Percentiles rank a stretch among this genome's conserved stretches.
phyloP scores from a whole-genome alignment of 2,888 invertebrate species.

The Pedicia rivosa region DNA sequence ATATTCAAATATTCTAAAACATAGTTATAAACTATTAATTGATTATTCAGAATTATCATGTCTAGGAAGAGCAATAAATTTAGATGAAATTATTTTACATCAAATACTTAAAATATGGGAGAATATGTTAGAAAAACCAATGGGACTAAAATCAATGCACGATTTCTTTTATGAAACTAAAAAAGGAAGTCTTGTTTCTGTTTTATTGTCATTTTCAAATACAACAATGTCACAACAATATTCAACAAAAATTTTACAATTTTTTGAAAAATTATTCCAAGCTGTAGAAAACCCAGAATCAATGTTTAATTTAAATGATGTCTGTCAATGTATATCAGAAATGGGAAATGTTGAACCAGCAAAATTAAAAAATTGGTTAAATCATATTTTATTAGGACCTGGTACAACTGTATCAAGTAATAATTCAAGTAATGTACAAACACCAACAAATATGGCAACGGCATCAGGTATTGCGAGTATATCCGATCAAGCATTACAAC shows the following conservation, averaged over 20 bases:
- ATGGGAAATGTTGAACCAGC: conserved; percentile 45
- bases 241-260: conserved; percentile 61
- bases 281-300: conserved; percentile 43
- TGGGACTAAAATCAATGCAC: conserved; percentile 68
- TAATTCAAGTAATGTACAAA: conserved; percentile 35
- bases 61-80: conserved; percentile 17
- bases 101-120: conserved; percentile 59
- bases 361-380: conserved; percentile 45
- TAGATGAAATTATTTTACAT: conserved; percentile 25
- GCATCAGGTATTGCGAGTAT: conserved; percentile 26
- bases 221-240: conserved; percentile 53
- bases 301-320: conserved; percentile 43
- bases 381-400: conserved; percentile 47
- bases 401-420: conserved; percentile 25
- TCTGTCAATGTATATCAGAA: conserved; percentile 49
- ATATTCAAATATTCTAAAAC: conserved; percentile 44
- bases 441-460: conserved; percentile 34
- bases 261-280: conserved; percentile 59
- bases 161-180: conserved; percentile 56
- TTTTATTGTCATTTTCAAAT: conserved; percentile 66
- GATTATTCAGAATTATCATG: conserved; percentile 35
- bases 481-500: conserved; percentile 22
- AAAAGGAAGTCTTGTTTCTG: conserved; percentile 50
- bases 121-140: conserved; percentile 63
- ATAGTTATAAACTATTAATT: conserved; percentile 50